Evolutionary conservation across 2,888 invertebrate species (phyloP), one percentile per base, ranked within the genome.

Genomic region (Hydrotaea cyrtoneurina): DNA sequence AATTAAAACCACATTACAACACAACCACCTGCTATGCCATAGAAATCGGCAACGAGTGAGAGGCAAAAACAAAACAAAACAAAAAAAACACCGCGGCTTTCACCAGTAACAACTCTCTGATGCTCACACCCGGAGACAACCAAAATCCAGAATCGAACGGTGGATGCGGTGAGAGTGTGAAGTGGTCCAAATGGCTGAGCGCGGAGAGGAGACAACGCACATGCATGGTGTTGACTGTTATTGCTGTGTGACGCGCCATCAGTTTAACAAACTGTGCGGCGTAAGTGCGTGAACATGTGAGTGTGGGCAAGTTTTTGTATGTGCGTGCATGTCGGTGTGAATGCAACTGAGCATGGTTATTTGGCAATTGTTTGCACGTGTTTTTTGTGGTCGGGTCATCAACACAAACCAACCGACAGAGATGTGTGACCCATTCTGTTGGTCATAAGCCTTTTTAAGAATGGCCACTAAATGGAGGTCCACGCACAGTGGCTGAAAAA

Each of bases 1-100:
- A 85, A 85, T 85, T 82, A 82, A 82, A 85, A 82, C 85, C 85
- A 36, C 85, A 82, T 85, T 82, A 85, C 82, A 79, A 82, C 62
- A 69, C 59, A 79, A 79, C 81, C 85, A 85, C 81, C 85, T 85
- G 81, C 85, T 82, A 72, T 59, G 81, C 76, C 57, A 72, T 21
- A 74, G 74, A 78, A 82, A 75, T 80, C 81, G 77, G 64, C 62
- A 77, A 0, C 2, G 31, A 31, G 31, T 8, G 59, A 13, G 3
- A 17, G 21, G 3, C 21, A 66, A 23, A 43, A 19, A 59, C 31
- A 26, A n/a, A 19, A 59, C 59, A 26, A 59, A n/a, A n/a, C n/a
- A n/a, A n/a, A n/a, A n/a, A n/a, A 31, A 31, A 31, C 31, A 31
- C 31, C 3, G 31, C 26, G 26, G 59, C 23, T 26, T 23, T 59